Evolutionary conservation across 1,140 invertebrate genomes (phyloP), one percentile per base, ranked within the genome.

Genomic region (Hylaeus volcanicus): DNA sequence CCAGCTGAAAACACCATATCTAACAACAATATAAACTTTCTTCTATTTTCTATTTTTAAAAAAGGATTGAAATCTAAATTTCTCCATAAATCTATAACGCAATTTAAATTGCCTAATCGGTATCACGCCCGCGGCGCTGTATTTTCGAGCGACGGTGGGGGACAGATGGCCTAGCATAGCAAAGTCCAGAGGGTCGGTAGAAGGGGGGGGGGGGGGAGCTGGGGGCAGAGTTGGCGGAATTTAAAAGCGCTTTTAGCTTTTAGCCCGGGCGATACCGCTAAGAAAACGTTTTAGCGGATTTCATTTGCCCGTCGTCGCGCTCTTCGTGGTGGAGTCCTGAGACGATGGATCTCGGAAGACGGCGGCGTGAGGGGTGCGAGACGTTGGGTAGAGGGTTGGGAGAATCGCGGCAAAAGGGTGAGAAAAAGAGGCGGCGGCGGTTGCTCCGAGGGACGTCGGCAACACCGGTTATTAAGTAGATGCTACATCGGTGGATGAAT

Each of bases 401-500:
- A 84, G 82, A 77, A 81, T 72, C 65, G 72, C 60, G 61, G 79
- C 51, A 48, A 79, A 83, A 79, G 74, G 78, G 81, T 79, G 75
- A 85, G 77, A 77, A 83, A 83, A 87, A 87, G 76, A 78, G 82
- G 77, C 71, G 60, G 69, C 63, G 64, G 69, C 63, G 64, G 65
- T 77, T 83, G 84, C 76, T 86, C 71, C 64, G 77, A 71, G 73
- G 71, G 69, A 87, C 76, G 77, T 74, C 68, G 85, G 86, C 87
- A 92, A 91, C 87, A 90, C 88, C 78, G 87, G 89, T 93, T 92
- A 92, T 92, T 92, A 93, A 92, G 92, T 91, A 92, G 91, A 91
- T 88, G 90, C 89, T 91, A 91, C 90, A 92, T 92, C 88, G 89
- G 85, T 81, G 91, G 91, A 93, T 93, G 91, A 93, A 93, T 93